Conservation (phyloP, 2,113 vertebrate genomes). For the Malurus cyaneus region DNA sequence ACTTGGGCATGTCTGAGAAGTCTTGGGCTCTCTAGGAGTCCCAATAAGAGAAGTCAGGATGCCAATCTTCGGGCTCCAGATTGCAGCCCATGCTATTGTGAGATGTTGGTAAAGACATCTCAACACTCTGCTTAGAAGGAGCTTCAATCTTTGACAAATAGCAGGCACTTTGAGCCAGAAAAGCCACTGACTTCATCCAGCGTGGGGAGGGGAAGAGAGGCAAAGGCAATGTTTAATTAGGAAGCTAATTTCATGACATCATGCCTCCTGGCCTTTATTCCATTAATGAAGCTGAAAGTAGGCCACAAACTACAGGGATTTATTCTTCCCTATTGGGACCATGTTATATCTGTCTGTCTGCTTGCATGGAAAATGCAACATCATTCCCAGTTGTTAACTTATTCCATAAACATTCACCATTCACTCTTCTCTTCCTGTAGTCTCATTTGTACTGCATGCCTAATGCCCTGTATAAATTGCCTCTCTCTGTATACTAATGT, state of each 20-base stretch:
- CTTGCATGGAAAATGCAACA: conserved; percentile 67
- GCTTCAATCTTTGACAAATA: conserved; percentile 2
- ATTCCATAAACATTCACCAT: conserved; percentile 56
- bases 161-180: neutral
- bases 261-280: conserved; percentile 71
- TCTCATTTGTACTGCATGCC: conserved; percentile 58
- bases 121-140: neutral
- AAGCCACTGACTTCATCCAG: conserved; percentile 37
- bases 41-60: neutral
- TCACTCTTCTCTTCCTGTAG: conserved; percentile 28
- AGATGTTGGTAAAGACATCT: neutral
- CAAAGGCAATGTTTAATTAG: conserved; percentile 75
- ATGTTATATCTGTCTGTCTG: conserved; percentile 65
- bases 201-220: conserved; percentile 13
- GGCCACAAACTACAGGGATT: conserved; percentile 68
- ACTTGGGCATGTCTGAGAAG: neutral
- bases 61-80: neutral
- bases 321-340: conserved; percentile 56
- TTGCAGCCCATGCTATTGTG: neutral
- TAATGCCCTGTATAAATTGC: conserved; percentile 60
- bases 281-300: conserved; percentile 76
- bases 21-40: neutral
- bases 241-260: conserved; percentile 75
- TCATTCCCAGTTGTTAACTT: conserved; percentile 68
- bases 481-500: conserved; percentile 50